Conservation (phyloP, 2,888 invertebrate genomes). For the Drosophila acutilabella region DNA sequence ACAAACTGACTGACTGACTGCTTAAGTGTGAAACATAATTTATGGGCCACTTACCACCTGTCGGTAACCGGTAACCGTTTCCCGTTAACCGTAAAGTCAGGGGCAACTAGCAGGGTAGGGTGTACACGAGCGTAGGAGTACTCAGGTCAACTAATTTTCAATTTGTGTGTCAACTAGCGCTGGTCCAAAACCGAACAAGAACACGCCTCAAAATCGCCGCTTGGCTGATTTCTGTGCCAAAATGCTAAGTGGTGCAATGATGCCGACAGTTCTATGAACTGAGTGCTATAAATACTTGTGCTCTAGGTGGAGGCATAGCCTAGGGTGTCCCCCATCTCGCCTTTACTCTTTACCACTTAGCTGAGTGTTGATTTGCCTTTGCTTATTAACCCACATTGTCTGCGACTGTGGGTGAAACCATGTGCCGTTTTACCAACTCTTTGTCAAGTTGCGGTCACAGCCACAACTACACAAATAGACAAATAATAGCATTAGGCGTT, state of each 20-base stretch:
- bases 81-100: slow-evolving; percentile 27
- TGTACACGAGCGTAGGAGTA: neutral
- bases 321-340: neutral
- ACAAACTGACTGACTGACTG: slow-evolving; percentile 8
- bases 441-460: slow-evolving; percentile 37
- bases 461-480: slow-evolving; percentile 34
- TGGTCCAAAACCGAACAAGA: slow-evolving; percentile 1
- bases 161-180: slow-evolving; percentile 54
- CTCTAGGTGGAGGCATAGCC: slow-evolving; percentile 4
- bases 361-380: slow-evolving; percentile 32
- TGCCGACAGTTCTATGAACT: slow-evolving; percentile 33
- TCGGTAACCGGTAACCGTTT: slow-evolving; percentile 27
- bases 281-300: slow-evolving; percentile 40
- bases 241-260: slow-evolving; percentile 30
- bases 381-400: slow-evolving; percentile 73
- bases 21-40: slow-evolving; percentile 43
- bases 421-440: slow-evolving; percentile 38
- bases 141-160: slow-evolving; percentile 42
- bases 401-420: slow-evolving; percentile 50
- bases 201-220: slow-evolving; percentile 25
- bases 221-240: slow-evolving; percentile 41
- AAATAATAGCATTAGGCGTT: slow-evolving; percentile 67
- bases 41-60: slow-evolving; percentile 59
- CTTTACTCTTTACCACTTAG: too few relatives aligned
- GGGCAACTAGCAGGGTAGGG: neutral